Conservation (phyloP, 2,113 vertebrate species). For the Hylia prasina region DNA sequence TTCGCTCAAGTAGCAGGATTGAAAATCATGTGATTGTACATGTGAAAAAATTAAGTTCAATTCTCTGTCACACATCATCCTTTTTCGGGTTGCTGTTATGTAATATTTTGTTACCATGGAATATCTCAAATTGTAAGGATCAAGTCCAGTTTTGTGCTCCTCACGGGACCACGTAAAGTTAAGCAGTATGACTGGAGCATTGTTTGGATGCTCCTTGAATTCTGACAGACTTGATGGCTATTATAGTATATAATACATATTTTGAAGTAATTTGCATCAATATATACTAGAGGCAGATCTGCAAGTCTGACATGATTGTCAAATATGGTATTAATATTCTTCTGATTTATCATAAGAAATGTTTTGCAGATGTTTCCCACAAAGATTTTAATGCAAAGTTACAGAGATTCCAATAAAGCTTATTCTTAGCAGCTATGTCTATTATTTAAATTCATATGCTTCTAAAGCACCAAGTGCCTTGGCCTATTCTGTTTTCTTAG, state of each 20-base stretch:
- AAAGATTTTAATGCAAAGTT: background rate
- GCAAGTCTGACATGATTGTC: background rate
- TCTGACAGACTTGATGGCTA: background rate
- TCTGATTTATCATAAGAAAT: background rate
- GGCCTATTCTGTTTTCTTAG: background rate
- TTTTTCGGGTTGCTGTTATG: background rate
- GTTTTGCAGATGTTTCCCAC: background rate
- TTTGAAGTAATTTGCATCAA: background rate
- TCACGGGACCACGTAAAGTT: background rate
- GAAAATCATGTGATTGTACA: background rate
- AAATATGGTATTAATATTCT: background rate
- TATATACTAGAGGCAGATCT: background rate
- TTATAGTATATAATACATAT: too few species aligned
- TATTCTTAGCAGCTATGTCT: background rate
- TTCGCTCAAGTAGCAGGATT: background rate
- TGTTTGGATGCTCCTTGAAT: background rate
- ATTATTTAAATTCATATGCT: background rate
- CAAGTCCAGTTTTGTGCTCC: background rate
- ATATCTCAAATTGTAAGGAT: background rate
- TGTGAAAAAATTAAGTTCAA: background rate
- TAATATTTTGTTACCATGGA: too few species aligned
- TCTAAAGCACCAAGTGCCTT: background rate
- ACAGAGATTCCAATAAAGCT: background rate
- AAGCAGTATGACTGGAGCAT: background rate
- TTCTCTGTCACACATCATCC: background rate